A percentile compares a stretch with the other conserved stretches of the same genome.
Evolutionary conservation across 2,888 invertebrate species (phyloP).

Genomic region (Mycalesis mineus): DNA sequence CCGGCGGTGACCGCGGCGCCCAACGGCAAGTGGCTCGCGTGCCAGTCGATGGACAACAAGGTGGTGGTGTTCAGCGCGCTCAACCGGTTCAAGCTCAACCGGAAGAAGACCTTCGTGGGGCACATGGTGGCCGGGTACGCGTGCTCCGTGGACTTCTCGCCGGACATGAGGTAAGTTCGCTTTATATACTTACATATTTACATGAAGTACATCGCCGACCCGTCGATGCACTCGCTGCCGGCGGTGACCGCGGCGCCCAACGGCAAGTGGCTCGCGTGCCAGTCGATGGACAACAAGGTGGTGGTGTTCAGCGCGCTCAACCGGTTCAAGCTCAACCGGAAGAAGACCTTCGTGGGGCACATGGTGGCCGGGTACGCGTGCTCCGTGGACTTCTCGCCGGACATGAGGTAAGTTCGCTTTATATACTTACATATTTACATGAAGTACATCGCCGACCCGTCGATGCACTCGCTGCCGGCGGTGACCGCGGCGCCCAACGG

Average conservation of each 20-base stretch:
- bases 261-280: constrained; percentile 99
- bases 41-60: constrained; percentile 99
- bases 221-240: constrained; percentile 99
- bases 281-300: constrained; percentile 99
- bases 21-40: constrained; percentile 99
- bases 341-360: constrained; percentile 98
- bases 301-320: constrained; percentile 98
- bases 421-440: no score
- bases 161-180: constrained; percentile 92
- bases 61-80: constrained; percentile 98
- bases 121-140: constrained; percentile 99
- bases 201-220: constrained; percentile 99
- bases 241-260: constrained; percentile 96
- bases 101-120: constrained; percentile 98
- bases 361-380: constrained; percentile 99
- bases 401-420: constrained; percentile 87
- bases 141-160: constrained; percentile 97
- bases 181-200: constrained; percentile 60
- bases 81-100: constrained; percentile 97
- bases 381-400: constrained; percentile 97
- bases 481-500: constrained; percentile 97
- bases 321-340: constrained; percentile 97
- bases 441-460: constrained; percentile 99
- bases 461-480: constrained; percentile 99
- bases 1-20: constrained; percentile 97